Conservation (phyloP, 2,888 invertebrate species). For the Mamestra brassicae region DNA sequence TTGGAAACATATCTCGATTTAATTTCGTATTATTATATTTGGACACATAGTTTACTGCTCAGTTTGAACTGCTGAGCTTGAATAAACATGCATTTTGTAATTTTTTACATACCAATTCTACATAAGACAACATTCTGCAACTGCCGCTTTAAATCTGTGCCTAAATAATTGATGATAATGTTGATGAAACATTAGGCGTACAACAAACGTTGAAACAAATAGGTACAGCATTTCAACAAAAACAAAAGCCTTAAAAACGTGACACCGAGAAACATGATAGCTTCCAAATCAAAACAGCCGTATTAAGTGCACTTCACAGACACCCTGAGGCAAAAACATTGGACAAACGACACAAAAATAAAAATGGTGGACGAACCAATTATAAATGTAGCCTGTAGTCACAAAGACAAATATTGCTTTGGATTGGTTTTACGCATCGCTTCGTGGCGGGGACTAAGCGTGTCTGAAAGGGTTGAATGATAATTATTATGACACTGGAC, state of each 20-base stretch:
- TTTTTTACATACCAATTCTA: no score
- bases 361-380: slow-evolving; percentile 68
- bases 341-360: slow-evolving; percentile 57
- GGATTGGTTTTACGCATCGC: slow-evolving; percentile 58
- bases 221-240: background rate
- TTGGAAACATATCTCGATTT: background rate
- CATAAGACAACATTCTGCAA: no score
- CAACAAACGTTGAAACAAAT: no score
- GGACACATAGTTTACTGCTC: no score
- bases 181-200: background rate
- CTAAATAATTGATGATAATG: background rate
- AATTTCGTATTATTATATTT: background rate
- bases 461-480: slow-evolving; percentile 31
- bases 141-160: no score
- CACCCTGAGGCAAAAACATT: slow-evolving; percentile 48
- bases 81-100: no score
- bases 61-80: no score
- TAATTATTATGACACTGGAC: background rate
- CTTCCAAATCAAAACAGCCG: slow-evolving; percentile 39
- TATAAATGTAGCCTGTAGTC: slow-evolving; percentile 61
- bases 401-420: slow-evolving; percentile 64
- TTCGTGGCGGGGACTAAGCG: slow-evolving; percentile 34
- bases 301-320: slow-evolving; percentile 38
- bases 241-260: background rate
- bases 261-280: slow-evolving; percentile 4